Conservation (phyloP, 1,140 invertebrate genomes). For the Platyscapa corneri region DNA sequence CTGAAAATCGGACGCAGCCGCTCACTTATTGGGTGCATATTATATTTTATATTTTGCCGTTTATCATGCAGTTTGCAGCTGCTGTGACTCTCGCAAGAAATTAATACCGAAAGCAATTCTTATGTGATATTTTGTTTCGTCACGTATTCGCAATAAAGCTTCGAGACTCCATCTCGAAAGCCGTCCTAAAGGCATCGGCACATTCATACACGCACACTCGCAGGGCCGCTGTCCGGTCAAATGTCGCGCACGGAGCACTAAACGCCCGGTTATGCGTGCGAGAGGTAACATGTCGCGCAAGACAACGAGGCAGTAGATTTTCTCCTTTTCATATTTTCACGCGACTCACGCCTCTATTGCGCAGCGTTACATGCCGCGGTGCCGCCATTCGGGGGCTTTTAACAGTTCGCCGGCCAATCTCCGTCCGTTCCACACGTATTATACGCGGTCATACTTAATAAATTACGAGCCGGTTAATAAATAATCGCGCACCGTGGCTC, state of each 20-base stretch:
- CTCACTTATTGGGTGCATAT: background rate
- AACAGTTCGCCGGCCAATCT: conserved; percentile 17
- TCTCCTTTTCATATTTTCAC: conserved; percentile 38
- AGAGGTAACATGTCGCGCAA: conserved; percentile 19
- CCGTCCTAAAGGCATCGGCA: no score
- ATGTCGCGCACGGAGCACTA: conserved; percentile 19
- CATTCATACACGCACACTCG: background rate
- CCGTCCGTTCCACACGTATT: conserved; percentile 15
- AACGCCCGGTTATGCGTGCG: conserved; percentile 7
- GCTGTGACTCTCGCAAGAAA: background rate
- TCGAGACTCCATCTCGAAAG: conserved; percentile 13
- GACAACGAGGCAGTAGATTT: conserved; percentile 29
- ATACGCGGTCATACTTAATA: conserved; percentile 27
- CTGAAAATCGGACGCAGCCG: background rate
- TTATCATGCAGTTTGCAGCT: background rate
- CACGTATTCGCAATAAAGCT: conserved; percentile 43
- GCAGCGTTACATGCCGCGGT: background rate
- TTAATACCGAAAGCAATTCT: conserved; percentile 26
- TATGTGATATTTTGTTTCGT: conserved; percentile 14
- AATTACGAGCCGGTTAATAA: conserved; percentile 35
- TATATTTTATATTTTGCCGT: conserved; percentile 1
- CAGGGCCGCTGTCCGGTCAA: background rate
- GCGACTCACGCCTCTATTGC: conserved; percentile 10
- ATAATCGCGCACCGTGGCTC: conserved; percentile 1
- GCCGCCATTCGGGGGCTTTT: conserved; percentile 12